phyloP scores from a whole-genome alignment of 2,888 invertebrate genomes.

The Patella caerulea region DNA sequence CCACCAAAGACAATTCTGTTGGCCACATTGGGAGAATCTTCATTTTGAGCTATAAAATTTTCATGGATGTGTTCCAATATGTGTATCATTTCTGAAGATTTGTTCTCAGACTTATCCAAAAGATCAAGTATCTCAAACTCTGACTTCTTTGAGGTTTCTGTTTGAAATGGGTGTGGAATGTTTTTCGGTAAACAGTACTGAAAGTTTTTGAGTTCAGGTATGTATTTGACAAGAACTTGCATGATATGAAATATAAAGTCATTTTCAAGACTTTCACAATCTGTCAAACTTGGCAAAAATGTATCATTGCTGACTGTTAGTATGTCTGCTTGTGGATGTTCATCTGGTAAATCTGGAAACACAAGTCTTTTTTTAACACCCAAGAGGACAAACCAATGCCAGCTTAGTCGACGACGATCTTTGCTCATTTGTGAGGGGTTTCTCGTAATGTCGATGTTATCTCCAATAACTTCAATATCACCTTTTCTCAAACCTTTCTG shows the following conservation, averaged over 20 bases:
- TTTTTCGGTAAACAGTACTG: constrained; percentile 10
- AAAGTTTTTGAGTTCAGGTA: constrained; percentile 7
- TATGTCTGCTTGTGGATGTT: constrained; percentile 20
- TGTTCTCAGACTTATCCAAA: constrained; percentile 27
- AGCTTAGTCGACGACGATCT: constrained; percentile 16
- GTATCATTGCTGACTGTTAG: neutral
- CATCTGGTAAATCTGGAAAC: constrained; percentile 19
- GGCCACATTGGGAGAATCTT: neutral
- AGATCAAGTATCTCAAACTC: constrained; percentile 22
- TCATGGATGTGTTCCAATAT: constrained; percentile 25
- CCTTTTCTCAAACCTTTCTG: no score
- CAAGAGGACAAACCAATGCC: constrained; percentile 24
- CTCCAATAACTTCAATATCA: neutral
- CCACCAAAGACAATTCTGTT: constrained; percentile 25
- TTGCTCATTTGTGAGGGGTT: constrained; percentile 16
- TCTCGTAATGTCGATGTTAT: constrained; percentile 14
- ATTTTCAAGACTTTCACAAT: constrained; percentile 15
- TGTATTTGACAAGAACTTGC: constrained; percentile 16
- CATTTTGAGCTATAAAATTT: constrained; percentile 21
- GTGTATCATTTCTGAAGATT: constrained; percentile 24
- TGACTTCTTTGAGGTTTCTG: constrained; percentile 19
- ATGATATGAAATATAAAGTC: constrained; percentile 18
- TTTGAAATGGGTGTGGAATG: constrained; percentile 21
- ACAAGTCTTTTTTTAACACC: constrained; percentile 16
- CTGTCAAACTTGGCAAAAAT: constrained; percentile 16